Conservation (phyloP, 2,888 invertebrate genomes). For the Conops quadrifasciatus region DNA sequence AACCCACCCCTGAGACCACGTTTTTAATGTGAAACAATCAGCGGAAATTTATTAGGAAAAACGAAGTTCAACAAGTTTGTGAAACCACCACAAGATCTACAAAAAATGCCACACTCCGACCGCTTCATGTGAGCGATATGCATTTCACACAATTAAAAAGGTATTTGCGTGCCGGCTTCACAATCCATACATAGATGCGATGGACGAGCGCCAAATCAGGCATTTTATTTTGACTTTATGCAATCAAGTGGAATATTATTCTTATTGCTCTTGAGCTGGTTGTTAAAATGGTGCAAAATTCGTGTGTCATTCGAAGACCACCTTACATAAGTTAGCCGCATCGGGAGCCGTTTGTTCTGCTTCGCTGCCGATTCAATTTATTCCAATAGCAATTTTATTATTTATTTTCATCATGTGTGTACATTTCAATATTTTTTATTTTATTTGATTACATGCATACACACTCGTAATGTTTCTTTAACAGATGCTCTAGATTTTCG, state of each 20-base stretch:
- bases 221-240: constrained; percentile 3
- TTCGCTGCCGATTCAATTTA: too few relatives aligned
- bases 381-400: background rate
- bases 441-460: too few relatives aligned
- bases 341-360: too few relatives aligned
- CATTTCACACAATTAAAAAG: too few relatives aligned
- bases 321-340: too few relatives aligned
- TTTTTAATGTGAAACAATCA: background rate
- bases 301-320: background rate
- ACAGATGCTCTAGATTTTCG: too few relatives aligned
- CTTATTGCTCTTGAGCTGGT: background rate
- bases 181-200: background rate
- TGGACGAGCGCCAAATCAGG: background rate
- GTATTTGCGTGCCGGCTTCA: background rate
- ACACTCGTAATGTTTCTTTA: too few relatives aligned
- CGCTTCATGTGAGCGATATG: too few relatives aligned
- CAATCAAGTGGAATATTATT: constrained; percentile 6
- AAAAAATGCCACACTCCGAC: background rate
- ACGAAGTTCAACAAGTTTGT: constrained; percentile 26
- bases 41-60: background rate
- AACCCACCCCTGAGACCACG: constrained; percentile 22
- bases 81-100: background rate
- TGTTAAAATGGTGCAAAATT: background rate
- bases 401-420: background rate
- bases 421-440: too few relatives aligned